These are phyloP conservation scores for Lepidurus packardi DNA, from an alignment of 1,140 invertebrate species.

Conservation along the genomic window DNA sequence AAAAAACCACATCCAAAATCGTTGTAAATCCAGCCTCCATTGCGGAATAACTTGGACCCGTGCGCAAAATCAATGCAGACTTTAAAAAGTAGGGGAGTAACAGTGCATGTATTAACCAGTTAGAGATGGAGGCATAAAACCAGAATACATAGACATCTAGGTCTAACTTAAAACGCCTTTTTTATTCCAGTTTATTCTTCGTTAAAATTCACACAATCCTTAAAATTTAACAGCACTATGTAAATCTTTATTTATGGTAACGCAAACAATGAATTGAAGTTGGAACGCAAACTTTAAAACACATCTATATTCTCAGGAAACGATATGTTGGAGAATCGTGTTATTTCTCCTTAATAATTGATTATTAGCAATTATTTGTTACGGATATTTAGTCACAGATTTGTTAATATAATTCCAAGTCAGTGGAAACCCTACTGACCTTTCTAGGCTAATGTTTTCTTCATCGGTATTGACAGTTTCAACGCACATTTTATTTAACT, in stretches of 20 bases:
- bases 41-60: not conserved
- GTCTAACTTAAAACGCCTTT: not conserved
- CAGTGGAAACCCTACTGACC: no score
- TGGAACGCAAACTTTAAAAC: no score
- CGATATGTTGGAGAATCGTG: no score
- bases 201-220: not conserved
- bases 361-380: no score
- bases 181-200: no score
- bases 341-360: no score
- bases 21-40: conserved; percentile 14
- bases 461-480: no score
- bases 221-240: not conserved
- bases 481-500: no score
- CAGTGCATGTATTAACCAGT: conserved; percentile 18
- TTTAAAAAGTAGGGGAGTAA: not conserved
- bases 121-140: not conserved
- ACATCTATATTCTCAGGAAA: no score
- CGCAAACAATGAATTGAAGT: not conserved
- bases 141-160: conserved; percentile 11
- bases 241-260: not conserved
- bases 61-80: conserved; percentile 15
- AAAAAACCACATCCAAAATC: not conserved
- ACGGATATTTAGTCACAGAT: no score
- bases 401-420: no score
- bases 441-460: no score